These are phyloP conservation scores for Neoarius graeffei DNA, from an alignment of 2,113 vertebrate species.

Conservation along the genomic window DNA sequence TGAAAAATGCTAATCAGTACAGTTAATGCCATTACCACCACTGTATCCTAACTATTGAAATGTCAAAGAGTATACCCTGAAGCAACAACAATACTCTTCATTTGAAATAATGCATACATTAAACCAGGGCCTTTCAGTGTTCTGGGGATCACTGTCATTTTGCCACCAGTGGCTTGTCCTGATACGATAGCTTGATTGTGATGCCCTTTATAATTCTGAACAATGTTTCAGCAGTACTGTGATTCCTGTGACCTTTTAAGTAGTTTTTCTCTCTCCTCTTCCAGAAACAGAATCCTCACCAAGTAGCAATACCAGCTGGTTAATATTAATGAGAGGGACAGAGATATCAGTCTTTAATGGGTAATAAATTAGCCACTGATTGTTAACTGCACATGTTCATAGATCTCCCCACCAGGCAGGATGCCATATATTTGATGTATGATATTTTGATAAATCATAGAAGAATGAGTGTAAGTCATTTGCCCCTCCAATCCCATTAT, in stretches of 20 bases:
- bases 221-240: constrained; percentile 66
- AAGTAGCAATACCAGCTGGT: constrained; percentile 53
- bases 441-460: constrained; percentile 65
- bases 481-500: neutral
- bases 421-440: constrained; percentile 54
- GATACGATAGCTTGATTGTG: constrained; percentile 67
- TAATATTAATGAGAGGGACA: constrained; percentile 72
- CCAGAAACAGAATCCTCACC: constrained; percentile 54
- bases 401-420: constrained; percentile 53
- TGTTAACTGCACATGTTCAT: constrained; percentile 55
- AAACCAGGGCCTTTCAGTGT: constrained; percentile 50
- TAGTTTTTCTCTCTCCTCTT: constrained; percentile 57
- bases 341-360: constrained; percentile 67
- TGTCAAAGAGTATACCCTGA: constrained; percentile 46
- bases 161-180: constrained; percentile 59
- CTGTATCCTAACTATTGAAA: constrained; percentile 54
- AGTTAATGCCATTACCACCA: constrained; percentile 51
- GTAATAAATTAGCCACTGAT: constrained; percentile 64
- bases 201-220: constrained; percentile 71
- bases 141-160: constrained; percentile 61
- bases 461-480: constrained; percentile 56
- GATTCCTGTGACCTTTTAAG: constrained; percentile 72
- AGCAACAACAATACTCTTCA: constrained; percentile 59
- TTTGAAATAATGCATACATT: constrained; percentile 57
- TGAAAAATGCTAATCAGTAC: constrained; percentile 45